Evolutionary conservation across 2,888 invertebrate species (phyloP), one percentile per base, ranked within the genome.

Genomic region (Leptinotarsa haldemani): DNA sequence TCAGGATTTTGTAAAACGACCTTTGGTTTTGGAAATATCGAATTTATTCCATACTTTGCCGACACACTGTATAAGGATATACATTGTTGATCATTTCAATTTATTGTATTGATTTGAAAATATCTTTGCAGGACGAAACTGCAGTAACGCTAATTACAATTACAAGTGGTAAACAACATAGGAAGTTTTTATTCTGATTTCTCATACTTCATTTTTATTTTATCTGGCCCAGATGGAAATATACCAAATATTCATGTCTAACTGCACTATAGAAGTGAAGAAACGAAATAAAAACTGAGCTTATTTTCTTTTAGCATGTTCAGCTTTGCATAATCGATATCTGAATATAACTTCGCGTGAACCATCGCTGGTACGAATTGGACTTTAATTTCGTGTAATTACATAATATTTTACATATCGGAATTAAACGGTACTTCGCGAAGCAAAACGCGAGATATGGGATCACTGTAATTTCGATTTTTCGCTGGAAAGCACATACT

Each of bases 321-420:
- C 70, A 48, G 66, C 69, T 75, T 75, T 70, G 56, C 75, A 75
- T 75, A 75, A 75, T 75, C 75, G 72, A 75, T 75, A 75, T 70
- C 47, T 75, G 67, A 70, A 66, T 75, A 75, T 74, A 53, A 56
- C 56, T 69, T 74, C 40, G 75, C 75, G 75, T 75, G 75, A 47
- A 69, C 52, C 72, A 63, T 66, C 69, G 63, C 63, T 47, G 47
- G 75, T 68, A 74, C 70, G 76, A 72, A 77, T 77, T 77, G 71
- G 74, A 70, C 72, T 76, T 75, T 77, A 76, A 79, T 79, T 79
- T 71, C 74, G 70, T 72, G 73, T 79, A 79, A 75, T 75, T 78
- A 75, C 77, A 72, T 74, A 77, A 75, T 76, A 77, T 77, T 79
- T 77, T 75, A 78, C 71, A 70, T 73, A 70, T 73, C 76, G 53